Percentiles rank a stretch among this genome's conserved stretches.
Conservation (phyloP, 2,113 vertebrate species). For the Nycticorax nycticorax region DNA sequence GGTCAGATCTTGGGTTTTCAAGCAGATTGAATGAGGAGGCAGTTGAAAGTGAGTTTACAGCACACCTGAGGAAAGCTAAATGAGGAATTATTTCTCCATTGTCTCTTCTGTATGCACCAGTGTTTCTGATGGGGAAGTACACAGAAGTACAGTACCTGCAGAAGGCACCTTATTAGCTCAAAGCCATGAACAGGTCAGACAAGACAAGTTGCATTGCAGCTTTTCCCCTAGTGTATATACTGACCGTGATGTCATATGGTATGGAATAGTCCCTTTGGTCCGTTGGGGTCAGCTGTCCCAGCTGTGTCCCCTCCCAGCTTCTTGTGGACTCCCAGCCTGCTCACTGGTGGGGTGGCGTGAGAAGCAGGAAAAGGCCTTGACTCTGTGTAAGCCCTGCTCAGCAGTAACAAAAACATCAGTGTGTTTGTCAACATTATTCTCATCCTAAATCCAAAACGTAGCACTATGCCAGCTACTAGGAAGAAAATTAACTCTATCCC, state of each 20-base stretch:
- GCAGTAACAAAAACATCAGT: no score
- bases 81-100: not conserved
- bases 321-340: no score
- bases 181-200: not conserved
- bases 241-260: not conserved
- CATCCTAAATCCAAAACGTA: no score
- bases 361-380: no score
- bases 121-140: not conserved
- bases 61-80: not conserved
- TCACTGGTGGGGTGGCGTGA: no score
- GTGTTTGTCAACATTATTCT: no score
- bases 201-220: not conserved
- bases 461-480: no score
- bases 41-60: not conserved
- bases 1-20: not conserved
- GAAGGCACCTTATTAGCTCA: not conserved
- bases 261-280: not conserved
- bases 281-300: not conserved
- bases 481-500: no score
- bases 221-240: not conserved
- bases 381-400: no score
- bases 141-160: fast-evolving
- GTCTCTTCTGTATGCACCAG: not conserved
- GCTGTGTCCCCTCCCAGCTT: no score
- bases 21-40: not conserved